These are phyloP conservation scores for Sylvia borin DNA, from an alignment of 2,797 vertebrate species.

Conservation along the genomic window DNA sequence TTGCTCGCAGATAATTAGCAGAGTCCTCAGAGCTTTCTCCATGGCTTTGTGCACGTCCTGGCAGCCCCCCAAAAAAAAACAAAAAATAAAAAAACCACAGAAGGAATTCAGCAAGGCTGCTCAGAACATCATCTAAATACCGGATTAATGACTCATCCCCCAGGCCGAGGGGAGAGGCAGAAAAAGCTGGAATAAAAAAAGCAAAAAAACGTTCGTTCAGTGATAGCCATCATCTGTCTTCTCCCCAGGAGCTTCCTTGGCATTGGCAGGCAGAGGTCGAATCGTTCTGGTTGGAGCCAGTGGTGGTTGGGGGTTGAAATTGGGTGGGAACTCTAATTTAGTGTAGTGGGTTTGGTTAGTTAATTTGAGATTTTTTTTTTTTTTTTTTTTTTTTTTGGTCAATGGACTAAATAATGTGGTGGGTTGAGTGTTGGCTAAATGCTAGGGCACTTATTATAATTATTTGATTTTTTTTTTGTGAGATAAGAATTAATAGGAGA, in stretches of 20 bases:
- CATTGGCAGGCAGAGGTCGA: not conserved
- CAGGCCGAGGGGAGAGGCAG: not conserved
- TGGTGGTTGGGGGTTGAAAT: not conserved
- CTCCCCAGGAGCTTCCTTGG: not conserved
- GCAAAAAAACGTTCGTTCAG: not conserved
- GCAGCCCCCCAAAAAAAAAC: not conserved
- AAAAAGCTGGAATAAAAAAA: not conserved
- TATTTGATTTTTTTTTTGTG: not conserved
- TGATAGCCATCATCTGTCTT: not conserved
- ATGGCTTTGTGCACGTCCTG: not conserved
- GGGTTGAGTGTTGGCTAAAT: not conserved
- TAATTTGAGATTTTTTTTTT: not conserved
- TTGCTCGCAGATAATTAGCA: conserved; percentile 49
- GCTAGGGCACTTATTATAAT: too few relatives aligned
- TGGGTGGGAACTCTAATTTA: not conserved
- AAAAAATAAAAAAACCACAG: not conserved
- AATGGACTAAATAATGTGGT: not conserved
- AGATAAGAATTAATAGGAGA: not conserved
- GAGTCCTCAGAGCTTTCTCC: conserved; percentile 9
- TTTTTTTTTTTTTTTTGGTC: not conserved
- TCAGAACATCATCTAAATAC: not conserved
- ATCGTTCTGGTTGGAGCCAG: not conserved
- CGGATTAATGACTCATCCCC: not conserved
- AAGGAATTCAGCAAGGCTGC: not conserved
- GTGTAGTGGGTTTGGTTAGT: not conserved